Base-by-base conservation (phyloP, 2,113 vertebrate genomes). In the Thalassoma bifasciatum region DNA sequence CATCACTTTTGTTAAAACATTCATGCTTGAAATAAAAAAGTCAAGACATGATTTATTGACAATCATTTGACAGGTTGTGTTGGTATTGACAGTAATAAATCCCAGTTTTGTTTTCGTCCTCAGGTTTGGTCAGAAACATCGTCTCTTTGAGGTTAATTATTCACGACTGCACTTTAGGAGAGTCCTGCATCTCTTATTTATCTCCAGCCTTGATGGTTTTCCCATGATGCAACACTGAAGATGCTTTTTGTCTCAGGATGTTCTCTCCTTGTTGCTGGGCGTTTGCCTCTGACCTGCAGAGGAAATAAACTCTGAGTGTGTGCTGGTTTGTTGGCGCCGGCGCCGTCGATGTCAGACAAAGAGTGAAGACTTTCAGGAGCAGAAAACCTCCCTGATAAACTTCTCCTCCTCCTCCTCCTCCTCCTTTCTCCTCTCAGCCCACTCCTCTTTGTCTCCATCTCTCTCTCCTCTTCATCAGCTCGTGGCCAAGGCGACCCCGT, bases 401-500 rank as follows among this genome's bases (percentile, higher is more conserved):
- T n/a, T 22, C 22, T 58, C 44, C 36, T 38, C 36, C 34, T 2
- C 37, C 12, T 5, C 7, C 8, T 59, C 11, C 21, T 19, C 19
- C 6, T 34, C 50, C 19, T 4, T 13, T 8, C 8, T 38, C 9
- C 14, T 46, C 19, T 46, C 16, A 17, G 46, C 51, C 57, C 49
- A 19, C 54, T 60, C 38, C 78, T 58, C 52, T 60, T 58, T 46
- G 47, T 68, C 75, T 80, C 54, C 84, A 52, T 75, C 74, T 74
- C 64, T 84, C 81, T 84, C 81, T 70, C 83, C 68, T 78, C 40
- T 82, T 72, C 82, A 66, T 66, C 69, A 85, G 79, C 81, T 80
- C 21, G 74, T 63, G 56, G 75, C 86, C 86, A 77, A 72, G 79
- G 87, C 83, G 85, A 90, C 86, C 84, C 66, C 69, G 91, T 94